phyloP scores from a whole-genome alignment of 2,888 invertebrate species.

The Pherbina coryleti region DNA sequence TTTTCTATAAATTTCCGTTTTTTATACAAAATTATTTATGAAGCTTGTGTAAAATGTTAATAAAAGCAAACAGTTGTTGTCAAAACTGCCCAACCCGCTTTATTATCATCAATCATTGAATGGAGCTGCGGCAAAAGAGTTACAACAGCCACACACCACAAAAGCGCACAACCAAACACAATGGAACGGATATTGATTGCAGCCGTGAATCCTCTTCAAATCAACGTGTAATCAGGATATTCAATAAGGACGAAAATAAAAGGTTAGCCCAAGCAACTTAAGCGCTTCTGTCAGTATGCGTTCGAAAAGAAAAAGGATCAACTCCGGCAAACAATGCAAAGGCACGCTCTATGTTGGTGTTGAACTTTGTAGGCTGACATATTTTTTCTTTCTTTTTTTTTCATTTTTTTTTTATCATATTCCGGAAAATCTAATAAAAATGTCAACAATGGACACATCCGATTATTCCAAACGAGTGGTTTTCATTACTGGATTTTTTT shows the following conservation, averaged over 20 bases:
- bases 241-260: not conserved
- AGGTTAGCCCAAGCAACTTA: too few relatives aligned
- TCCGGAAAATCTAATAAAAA: conserved; percentile 15
- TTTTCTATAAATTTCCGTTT: too few relatives aligned
- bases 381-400: not conserved
- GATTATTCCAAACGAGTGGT: conserved; percentile 23
- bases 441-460: conserved; percentile 9
- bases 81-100: too few relatives aligned
- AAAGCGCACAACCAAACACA: not conserved
- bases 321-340: not conserved
- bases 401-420: not conserved
- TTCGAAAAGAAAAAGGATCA: not conserved
- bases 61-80: too few relatives aligned
- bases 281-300: too few relatives aligned
- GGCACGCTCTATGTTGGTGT: not conserved
- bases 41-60: too few relatives aligned
- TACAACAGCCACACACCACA: too few relatives aligned
- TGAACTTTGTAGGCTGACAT: not conserved
- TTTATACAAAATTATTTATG: too few relatives aligned
- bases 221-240: not conserved
- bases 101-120: too few relatives aligned
- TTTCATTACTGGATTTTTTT: not conserved
- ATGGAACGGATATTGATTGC: not conserved
- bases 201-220: not conserved
- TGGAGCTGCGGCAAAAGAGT: too few relatives aligned